Base-by-base conservation (phyloP, 1,140 invertebrate genomes). In the Drosophila persimilis region DNA sequence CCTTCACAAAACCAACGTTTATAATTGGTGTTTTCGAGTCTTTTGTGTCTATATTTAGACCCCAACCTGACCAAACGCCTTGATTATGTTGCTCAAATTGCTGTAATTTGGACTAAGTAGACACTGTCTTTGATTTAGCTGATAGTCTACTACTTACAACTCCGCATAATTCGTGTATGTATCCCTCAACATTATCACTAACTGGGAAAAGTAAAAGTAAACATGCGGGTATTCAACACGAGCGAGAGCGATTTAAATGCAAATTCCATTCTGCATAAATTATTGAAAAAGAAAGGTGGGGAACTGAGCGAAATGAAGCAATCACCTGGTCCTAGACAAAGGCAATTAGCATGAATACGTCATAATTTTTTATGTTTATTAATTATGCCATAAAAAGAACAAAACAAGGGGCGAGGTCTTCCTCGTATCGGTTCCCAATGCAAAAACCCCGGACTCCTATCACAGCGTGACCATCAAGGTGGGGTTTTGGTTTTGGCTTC, bases 1-100 rank as follows among this genome's bases (percentile, higher is more conserved):
- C 50, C 51, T 39, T 39, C 63, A 62, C 55, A 64, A 58, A 44
- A 77, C 63, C 80, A 73, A 70, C 66, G 55, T 54, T 79, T 69
- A 88, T 88, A 89, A 88, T 83, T 88, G 83, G 83, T 88, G 71
- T 88, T 88, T 85, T 88, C 77, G 64, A 76, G 74, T 75, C 61
- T 65, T 77, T 83, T 88, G 83, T 83, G 58, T 83, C 84, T 88
- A 88, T 83, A 88, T 88, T 73, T 88, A 88, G 83, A 89, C 35
- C 46, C 52, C 35, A 53, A 63, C 77, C 67, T 77, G 69, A 51
- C 45, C 81, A 67, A 86, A 77, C 62, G 70, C 73, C 62, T 67
- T 88, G 70, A 88, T 88, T 81, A 85, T 77, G 71, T 78, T 81
- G 78, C 77, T 71, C 15, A 86, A 88, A 88, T 88, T 83, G 83